These are phyloP conservation scores for Pontoporia blainvillei DNA, from an alignment of 2,113 vertebrate species.

Conservation along the genomic window DNA sequence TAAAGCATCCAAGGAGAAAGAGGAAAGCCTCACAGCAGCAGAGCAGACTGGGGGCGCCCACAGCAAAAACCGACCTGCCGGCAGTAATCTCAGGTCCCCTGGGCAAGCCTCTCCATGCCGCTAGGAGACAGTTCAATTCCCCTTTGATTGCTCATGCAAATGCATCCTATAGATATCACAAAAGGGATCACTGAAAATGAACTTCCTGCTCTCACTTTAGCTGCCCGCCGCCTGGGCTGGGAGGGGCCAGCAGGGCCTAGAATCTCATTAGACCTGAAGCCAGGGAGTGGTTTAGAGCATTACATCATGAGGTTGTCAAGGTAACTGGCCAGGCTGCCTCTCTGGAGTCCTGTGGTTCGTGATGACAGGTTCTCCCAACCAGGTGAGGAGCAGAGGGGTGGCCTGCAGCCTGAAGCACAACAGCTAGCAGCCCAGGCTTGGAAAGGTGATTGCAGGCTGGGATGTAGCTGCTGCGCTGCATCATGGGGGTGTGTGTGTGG, in stretches of 20 bases:
- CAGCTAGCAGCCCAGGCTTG: background rate
- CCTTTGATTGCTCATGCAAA: slow-evolving; percentile 21
- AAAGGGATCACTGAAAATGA: background rate
- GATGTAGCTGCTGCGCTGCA: background rate
- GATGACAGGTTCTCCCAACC: background rate
- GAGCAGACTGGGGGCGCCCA: background rate
- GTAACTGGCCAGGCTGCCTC: slow-evolving; percentile 38
- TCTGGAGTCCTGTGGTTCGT: background rate
- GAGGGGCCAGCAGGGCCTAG: background rate
- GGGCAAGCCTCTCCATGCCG: background rate
- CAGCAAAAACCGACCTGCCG: background rate
- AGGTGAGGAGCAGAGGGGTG: background rate
- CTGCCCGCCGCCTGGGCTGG: background rate
- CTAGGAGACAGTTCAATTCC: background rate
- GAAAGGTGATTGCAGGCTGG: background rate
- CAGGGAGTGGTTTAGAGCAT: slow-evolving; percentile 8
- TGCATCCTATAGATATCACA: background rate
- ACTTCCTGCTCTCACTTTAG: background rate
- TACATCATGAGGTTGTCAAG: slow-evolving; percentile 63
- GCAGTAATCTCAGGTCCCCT: background rate
- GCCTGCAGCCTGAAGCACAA: background rate
- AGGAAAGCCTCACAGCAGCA: background rate
- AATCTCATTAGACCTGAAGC: slow-evolving; percentile 28
- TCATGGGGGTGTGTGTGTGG: fast-evolving
- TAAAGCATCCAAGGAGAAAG: background rate